Base-by-base conservation (phyloP, 1,140 invertebrate genomes). In the Caenorhabditis brenneri region DNA sequence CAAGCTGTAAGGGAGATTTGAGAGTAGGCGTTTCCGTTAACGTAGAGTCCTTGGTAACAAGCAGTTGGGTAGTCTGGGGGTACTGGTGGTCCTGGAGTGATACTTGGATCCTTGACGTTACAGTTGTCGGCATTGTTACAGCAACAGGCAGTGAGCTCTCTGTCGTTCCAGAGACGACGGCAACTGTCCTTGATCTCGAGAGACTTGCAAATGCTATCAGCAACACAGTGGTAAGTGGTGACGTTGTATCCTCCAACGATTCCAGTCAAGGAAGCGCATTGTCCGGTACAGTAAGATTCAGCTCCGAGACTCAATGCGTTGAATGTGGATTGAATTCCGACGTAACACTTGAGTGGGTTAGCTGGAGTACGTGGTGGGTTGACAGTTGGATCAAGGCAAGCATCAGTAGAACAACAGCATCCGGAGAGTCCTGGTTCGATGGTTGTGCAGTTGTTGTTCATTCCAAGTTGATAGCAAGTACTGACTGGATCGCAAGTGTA, bases 401-500 rank as follows among this genome's bases (percentile, higher is more conserved):
- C 39, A 74, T 65, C 55, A 19, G 53, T 48, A 36, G 60, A 42
- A 33, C 81, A 83, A 24, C 81, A 83, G 46, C 81, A 83, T 36
- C 42, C 81, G 22, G 46, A 36, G 22, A 83, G 74, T 27, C 60
- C 81, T 15, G 36, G 2, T 15, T 79, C 81, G 22, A 84, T 24
- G 16, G 31, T 55, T 9, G 31, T 53, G 51, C 84, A 86, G 24
- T 80, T 83, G 48, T 86, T 81, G 49, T 36, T 55, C 74, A 65
- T 36, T 27, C 60, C 60, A 6, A 83, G 24, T 24, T 69, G 46
- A 5, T 39, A 39, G 46, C 81, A 83, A 6, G 81, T 74, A n/a
- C 81, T 74, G 51, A 78, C 74, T 46, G 81, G 81, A 74, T 83
- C 81, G 36, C 81, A 83, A 19, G 81, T 69, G 81, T 83, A 83